These are phyloP conservation scores for Blera fallax DNA, from an alignment of 2,888 invertebrate species.

Conservation along the genomic window DNA sequence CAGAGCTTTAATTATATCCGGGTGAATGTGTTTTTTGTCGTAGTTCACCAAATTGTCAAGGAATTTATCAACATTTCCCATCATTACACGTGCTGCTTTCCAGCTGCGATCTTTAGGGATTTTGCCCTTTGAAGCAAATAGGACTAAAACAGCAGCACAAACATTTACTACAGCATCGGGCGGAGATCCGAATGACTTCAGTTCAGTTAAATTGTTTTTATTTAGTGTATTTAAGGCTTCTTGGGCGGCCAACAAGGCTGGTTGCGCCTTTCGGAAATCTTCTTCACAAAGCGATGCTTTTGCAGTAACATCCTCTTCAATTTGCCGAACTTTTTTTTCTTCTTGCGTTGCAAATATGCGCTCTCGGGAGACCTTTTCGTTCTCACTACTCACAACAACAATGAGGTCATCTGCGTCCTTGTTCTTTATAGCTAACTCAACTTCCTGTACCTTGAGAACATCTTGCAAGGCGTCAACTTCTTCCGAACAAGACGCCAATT, in stretches of 20 bases:
- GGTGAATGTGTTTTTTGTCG: constrained; percentile 96
- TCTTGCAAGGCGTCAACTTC: constrained; percentile 94
- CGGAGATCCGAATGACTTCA: constrained; percentile 96
- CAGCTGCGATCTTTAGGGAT: constrained; percentile 95
- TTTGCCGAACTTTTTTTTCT: constrained; percentile 93
- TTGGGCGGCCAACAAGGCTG: constrained; percentile 93
- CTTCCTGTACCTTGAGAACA: constrained; percentile 87
- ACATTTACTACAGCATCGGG: constrained; percentile 94
- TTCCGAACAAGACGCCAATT: constrained; percentile 91
- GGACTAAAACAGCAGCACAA: constrained; percentile 92
- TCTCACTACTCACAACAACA: constrained; percentile 92
- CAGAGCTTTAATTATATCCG: constrained; percentile 92
- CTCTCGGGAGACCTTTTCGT: constrained; percentile 94
- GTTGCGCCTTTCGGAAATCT: constrained; percentile 95
- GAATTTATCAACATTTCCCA: constrained; percentile 95
- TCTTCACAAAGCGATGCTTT: constrained; percentile 93
- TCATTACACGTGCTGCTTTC: constrained; percentile 95
- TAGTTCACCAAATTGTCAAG: constrained; percentile 91
- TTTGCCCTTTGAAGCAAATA: constrained; percentile 91
- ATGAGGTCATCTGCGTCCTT: constrained; percentile 94
- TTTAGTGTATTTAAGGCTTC: constrained; percentile 95
- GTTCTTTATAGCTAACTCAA: constrained; percentile 93
- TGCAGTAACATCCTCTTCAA: constrained; percentile 93
- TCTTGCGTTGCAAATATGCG: constrained; percentile 92
- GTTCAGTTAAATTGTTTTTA: constrained; percentile 95